These are phyloP conservation scores for Bolborhynchus lineola DNA, from an alignment of 2,113 vertebrate genomes.

Conservation along the genomic window DNA sequence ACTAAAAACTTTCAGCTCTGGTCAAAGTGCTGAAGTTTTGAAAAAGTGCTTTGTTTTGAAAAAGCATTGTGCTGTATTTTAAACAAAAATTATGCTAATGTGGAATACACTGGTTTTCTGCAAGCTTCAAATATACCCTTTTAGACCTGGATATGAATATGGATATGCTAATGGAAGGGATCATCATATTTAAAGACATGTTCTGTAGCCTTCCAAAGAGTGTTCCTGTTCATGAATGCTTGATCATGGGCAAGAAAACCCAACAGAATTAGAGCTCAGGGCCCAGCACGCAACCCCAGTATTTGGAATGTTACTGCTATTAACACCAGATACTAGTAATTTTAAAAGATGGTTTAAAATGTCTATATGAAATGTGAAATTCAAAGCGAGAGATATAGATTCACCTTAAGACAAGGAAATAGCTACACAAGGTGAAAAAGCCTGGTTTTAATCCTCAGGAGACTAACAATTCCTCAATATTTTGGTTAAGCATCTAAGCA, in stretches of 20 bases:
- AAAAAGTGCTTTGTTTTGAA: neutral
- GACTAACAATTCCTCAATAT: neutral
- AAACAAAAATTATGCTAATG: neutral
- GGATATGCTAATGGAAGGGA: neutral
- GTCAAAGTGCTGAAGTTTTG: too few relatives aligned
- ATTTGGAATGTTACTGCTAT: neutral
- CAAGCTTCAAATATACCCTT: neutral
- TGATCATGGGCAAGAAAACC: neutral
- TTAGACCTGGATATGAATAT: neutral
- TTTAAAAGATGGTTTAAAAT: neutral
- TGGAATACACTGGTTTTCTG: neutral
- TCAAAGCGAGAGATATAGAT: neutral
- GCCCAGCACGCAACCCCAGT: neutral
- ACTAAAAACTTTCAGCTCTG: neutral
- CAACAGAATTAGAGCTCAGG: neutral
- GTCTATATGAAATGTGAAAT: neutral
- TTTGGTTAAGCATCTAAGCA: neutral
- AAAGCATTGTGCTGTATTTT: neutral
- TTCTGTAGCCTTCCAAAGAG: neutral
- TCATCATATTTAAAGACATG: neutral
- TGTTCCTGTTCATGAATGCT: neutral
- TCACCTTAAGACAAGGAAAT: neutral
- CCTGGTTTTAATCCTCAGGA: neutral
- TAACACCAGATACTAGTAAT: neutral
- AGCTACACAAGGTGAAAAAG: neutral